Percentiles rank a stretch among this genome's conserved stretches.
These are phyloP conservation scores for Poeciliopsis turrubarensis DNA, from an alignment of 2,113 vertebrate genomes.

Conservation along the genomic window DNA sequence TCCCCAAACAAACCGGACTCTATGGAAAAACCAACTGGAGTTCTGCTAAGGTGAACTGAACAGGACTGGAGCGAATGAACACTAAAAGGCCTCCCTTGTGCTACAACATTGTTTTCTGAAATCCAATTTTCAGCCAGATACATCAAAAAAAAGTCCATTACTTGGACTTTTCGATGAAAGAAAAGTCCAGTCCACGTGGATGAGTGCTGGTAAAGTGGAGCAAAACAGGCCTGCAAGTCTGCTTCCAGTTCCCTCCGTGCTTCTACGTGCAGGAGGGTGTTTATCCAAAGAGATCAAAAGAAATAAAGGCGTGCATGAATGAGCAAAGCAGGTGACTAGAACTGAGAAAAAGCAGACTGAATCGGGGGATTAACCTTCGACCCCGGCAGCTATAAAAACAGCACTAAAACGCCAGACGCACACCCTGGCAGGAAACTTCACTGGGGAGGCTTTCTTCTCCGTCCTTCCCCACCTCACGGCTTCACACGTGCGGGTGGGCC, in stretches of 20 bases:
- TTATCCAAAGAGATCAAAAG: slow-evolving; percentile 27
- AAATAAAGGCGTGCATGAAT: slow-evolving; percentile 33
- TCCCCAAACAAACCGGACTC: too few species aligned
- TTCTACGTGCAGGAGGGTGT: background rate
- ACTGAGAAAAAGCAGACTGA: slow-evolving; percentile 19
- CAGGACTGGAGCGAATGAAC: too few species aligned
- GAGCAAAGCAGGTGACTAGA: slow-evolving; percentile 62
- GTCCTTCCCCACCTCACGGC: slow-evolving; percentile 1
- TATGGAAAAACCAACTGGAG: too few species aligned
- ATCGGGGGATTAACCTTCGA: slow-evolving; percentile 54
- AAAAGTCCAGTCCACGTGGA: too few species aligned
- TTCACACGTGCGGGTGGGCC: slow-evolving; percentile 48
- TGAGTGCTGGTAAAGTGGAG: background rate
- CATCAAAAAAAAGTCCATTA: background rate
- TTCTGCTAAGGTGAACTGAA: too few species aligned
- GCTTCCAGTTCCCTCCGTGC: background rate
- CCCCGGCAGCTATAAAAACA: slow-evolving; percentile 65
- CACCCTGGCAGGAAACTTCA: slow-evolving; percentile 34
- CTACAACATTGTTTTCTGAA: background rate
- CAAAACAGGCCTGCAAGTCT: background rate
- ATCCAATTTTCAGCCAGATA: too few species aligned
- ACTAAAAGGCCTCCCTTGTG: too few species aligned
- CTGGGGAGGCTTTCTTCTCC: slow-evolving; percentile 37
- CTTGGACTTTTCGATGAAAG: background rate
- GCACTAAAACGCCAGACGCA: slow-evolving; percentile 46